These are phyloP conservation scores for Holothuria scabra DNA, from an alignment of 53 echinoderm and acorn worm genomes.

Conservation along the genomic window DNA sequence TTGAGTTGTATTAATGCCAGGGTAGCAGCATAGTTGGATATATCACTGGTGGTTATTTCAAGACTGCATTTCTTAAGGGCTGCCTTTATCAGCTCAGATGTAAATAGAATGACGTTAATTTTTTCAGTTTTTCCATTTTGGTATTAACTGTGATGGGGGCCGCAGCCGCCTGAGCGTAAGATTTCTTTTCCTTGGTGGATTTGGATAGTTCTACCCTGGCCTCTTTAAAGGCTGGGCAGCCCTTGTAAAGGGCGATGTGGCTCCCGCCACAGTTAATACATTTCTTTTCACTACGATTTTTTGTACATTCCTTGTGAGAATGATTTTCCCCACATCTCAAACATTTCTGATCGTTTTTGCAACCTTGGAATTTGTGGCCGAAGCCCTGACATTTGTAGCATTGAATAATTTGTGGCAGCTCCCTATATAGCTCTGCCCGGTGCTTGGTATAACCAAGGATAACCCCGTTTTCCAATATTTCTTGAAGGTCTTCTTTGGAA, in stretches of 20 bases:
- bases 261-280: not conserved
- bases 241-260: not conserved
- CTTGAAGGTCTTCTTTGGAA: too few species aligned
- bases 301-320: not conserved
- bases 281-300: not conserved
- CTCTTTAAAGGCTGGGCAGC: not conserved
- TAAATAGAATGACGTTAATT: not conserved
- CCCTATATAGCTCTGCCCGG: not conserved
- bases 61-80: too few species aligned
- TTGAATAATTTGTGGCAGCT: not conserved
- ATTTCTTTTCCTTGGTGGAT: not conserved
- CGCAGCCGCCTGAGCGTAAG: not conserved
- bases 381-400: not conserved
- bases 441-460: too few species aligned
- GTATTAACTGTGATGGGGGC: not conserved
- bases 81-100: too few species aligned
- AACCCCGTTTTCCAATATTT: too few species aligned
- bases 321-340: not conserved
- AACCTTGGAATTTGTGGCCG: not conserved
- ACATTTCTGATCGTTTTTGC: not conserved
- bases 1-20: not conserved
- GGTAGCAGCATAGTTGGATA: too few species aligned
- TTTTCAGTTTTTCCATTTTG: not conserved
- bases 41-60: not conserved
- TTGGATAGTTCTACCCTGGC: not conserved